A percentile compares a stretch with the other conserved stretches of the same genome.
phyloP scores from a whole-genome alignment of 2,888 invertebrate species.

The Drosophila parthenogenetica region DNA sequence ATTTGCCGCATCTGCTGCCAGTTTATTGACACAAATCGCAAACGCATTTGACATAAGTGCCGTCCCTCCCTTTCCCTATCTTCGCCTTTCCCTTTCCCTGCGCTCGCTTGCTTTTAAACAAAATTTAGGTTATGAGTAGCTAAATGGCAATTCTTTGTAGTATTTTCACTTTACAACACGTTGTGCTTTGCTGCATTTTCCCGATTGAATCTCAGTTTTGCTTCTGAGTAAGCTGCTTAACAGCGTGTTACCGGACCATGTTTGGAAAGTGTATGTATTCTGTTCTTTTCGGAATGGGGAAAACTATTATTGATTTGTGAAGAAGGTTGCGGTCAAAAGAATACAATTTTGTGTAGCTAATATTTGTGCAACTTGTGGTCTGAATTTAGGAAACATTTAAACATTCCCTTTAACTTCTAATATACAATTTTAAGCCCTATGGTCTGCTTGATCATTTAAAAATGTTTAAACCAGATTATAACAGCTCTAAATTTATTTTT shows the following conservation, averaged over 20 bases:
- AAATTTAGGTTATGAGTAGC: slow-evolving; percentile 77
- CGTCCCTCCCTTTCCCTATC: slow-evolving; percentile 40
- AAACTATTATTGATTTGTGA: slow-evolving; percentile 6
- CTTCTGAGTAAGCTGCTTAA: slow-evolving; percentile 19
- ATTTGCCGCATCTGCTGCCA: slow-evolving; percentile 55
- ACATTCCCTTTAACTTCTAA: too few species aligned
- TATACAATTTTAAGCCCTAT: too few species aligned
- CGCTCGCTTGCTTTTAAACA: slow-evolving; percentile 13
- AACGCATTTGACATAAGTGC: slow-evolving; percentile 80
- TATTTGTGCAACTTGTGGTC: too few species aligned
- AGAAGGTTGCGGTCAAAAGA: too few species aligned
- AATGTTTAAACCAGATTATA: too few species aligned
- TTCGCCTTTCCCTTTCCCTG: slow-evolving; percentile 12
- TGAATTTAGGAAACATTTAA: too few species aligned
- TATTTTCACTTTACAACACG: slow-evolving; percentile 22
- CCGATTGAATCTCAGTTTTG: not conserved
- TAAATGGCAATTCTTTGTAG: slow-evolving; percentile 66
- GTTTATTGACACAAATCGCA: slow-evolving; percentile 80
- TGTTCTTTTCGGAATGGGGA: not conserved
- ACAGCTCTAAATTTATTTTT: too few species aligned
- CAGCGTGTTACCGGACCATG: not conserved
- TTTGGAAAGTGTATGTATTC: not conserved
- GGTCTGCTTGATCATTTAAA: too few species aligned
- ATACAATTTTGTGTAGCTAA: not conserved
- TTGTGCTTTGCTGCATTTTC: slow-evolving; percentile 41